Percentiles rank a stretch among this genome's conserved stretches.
Conservation (phyloP, 2,113 vertebrate species). For the Pica pica region DNA sequence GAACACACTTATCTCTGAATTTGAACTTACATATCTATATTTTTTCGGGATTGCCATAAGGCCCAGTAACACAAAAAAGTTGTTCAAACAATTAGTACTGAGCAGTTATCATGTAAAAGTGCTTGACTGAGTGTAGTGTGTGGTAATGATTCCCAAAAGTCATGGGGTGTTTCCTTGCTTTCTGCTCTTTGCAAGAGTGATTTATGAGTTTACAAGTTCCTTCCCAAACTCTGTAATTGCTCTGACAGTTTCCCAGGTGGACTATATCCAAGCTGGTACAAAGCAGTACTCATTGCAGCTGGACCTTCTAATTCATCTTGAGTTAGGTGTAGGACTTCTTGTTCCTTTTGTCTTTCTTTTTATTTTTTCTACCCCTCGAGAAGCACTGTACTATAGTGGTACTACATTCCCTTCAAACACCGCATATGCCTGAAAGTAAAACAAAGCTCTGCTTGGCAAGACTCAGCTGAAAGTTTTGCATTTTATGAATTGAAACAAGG, state of each 20-base stretch:
- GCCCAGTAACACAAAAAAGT: background rate
- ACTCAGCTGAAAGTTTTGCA: background rate
- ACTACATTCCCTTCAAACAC: background rate
- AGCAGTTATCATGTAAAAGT: background rate
- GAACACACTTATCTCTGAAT: background rate
- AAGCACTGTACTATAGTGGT: background rate
- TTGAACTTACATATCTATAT: background rate
- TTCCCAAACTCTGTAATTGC: slow-evolving; percentile 16
- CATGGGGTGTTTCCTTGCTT: slow-evolving; percentile 5
- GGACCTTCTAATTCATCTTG: background rate
- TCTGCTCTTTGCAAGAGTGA: slow-evolving; percentile 8
- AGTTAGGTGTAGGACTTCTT: background rate
- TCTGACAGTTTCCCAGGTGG: background rate
- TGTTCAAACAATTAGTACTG: background rate
- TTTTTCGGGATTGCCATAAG: background rate
- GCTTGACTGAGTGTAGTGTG: background rate
- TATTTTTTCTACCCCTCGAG: background rate
- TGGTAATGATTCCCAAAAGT: background rate
- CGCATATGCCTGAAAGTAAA: background rate
- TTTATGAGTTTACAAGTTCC: slow-evolving; percentile 45
- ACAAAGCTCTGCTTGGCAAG: background rate
- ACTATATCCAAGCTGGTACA: background rate
- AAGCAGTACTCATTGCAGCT: background rate
- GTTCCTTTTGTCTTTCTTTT: slow-evolving; percentile 19
- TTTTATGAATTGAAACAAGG: background rate